Evolutionary conservation across 1,140 invertebrate species (phyloP), one percentile per base, ranked within the genome.

Genomic region (Lasioglossum baleicum): DNA sequence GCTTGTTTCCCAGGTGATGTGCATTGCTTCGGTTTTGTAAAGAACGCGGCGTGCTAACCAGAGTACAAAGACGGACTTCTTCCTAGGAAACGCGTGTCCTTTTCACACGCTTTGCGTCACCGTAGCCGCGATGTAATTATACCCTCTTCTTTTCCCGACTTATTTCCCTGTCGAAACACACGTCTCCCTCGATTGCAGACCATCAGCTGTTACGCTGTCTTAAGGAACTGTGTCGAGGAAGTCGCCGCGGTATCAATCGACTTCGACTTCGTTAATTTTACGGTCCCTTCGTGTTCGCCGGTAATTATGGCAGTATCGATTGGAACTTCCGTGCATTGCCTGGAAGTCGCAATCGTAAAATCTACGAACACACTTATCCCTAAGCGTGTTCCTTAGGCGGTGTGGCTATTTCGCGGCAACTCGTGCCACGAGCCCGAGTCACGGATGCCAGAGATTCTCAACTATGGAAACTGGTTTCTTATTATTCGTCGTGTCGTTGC

Each of bases 281-380:
- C 17, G 22, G 26, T 31, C 13, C 22, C 13, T 69, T 76, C 74
- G 74, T 76, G 74, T 17, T 60, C 13, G 13, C 7, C 1, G 26
- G 66, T 61, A 76, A 48, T 76, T 76, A 60, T 69, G 66, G 8
- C 69, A 60, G 40, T 69, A 76, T 76, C 74, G 74, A 76, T 76
- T 76, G 40, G 66, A 13, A 53, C 66, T 76, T 76, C 42, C 66
- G 51, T 69, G 53, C 26, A 69, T 76, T 76, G 20, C 66, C 31
- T 26, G 66, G 53, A 76, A 76, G n/a, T 44, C 20, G 40, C 53
- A 60, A 75, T 75, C 65, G 51, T 69, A 60, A 67, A 67, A 76
- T 76, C 65, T 68, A 69, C 10, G 20, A 56, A 35, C 67, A 75
- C n/a, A 42, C 35, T 58, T 58, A 75, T 75, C 40, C 65, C 68